Percentiles rank a stretch among this genome's conserved stretches.
Conservation (phyloP, 2,888 invertebrate genomes). For the Cryptus armator region DNA sequence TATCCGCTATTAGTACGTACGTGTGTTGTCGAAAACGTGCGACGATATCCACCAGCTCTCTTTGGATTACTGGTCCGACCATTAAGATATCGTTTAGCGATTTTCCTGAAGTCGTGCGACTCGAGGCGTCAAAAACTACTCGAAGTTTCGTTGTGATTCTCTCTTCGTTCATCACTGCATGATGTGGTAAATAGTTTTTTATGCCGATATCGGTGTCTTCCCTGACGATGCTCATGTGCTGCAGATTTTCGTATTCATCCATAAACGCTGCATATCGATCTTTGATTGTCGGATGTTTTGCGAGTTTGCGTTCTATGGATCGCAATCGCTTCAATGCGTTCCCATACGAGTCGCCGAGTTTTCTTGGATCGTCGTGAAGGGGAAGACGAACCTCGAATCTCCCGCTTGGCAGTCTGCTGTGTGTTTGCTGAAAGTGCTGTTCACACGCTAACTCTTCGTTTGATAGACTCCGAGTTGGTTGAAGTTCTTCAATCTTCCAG, state of each 20-base stretch:
- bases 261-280: constrained; percentile 54
- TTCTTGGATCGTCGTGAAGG: constrained; percentile 11
- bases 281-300: constrained; percentile 10
- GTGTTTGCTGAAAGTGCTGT: constrained; percentile 45
- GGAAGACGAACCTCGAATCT: constrained; percentile 52
- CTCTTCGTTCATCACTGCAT: constrained; percentile 70
- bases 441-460: constrained; percentile 54
- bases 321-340: constrained; percentile 55
- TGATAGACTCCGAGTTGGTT: constrained; percentile 1
- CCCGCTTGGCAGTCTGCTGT: constrained; percentile 26
- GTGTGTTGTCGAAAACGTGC: constrained; percentile 43
- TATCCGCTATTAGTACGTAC: constrained; percentile 45
- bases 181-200: constrained; percentile 75
- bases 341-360: constrained; percentile 61
- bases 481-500: constrained; percentile 53
- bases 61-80: constrained; percentile 46
- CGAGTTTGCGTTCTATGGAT: constrained; percentile 58
- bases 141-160: constrained; percentile 75
- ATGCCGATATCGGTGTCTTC: not conserved
- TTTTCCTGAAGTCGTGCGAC: constrained; percentile 66
- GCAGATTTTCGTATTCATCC: constrained; percentile 54
- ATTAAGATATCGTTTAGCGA: constrained; percentile 41
- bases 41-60: constrained; percentile 28
- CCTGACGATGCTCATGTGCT: constrained; percentile 18
- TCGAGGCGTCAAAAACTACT: constrained; percentile 77